These are phyloP conservation scores for Mormoops blainvillei DNA, from an alignment of 2,113 vertebrate genomes.

Conservation along the genomic window DNA sequence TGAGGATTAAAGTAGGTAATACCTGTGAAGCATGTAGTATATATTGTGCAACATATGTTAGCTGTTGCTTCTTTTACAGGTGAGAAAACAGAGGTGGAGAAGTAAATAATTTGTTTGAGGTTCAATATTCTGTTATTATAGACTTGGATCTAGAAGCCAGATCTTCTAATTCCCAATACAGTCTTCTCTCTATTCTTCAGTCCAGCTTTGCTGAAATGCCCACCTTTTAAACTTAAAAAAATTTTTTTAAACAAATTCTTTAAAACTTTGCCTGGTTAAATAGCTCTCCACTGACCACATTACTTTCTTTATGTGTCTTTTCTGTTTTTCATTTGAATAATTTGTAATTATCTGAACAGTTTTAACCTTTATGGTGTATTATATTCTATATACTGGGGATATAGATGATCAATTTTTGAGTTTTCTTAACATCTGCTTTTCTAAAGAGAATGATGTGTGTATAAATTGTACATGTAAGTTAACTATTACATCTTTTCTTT, in stretches of 20 bases:
- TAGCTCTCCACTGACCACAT: background rate
- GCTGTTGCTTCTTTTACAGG: background rate
- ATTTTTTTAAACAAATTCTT: background rate
- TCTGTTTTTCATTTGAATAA: background rate
- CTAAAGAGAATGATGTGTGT: background rate
- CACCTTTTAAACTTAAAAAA: background rate
- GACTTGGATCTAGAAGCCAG: background rate
- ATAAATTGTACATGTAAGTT: background rate
- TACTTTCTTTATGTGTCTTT: background rate
- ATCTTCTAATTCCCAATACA: background rate
- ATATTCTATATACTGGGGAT: background rate
- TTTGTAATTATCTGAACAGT: background rate
- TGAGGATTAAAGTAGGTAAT: background rate
- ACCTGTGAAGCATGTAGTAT: background rate
- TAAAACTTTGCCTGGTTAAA: background rate
- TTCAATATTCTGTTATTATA: background rate
- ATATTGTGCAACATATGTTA: background rate
- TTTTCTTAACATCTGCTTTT: background rate
- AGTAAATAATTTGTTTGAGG: background rate
- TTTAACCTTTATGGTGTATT: slow-evolving; percentile 8
- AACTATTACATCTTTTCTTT: background rate
- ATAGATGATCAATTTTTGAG: background rate
- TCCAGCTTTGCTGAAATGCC: background rate
- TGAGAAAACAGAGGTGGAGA: background rate
- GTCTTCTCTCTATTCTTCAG: background rate